Evolutionary conservation across 2,888 invertebrate species (phyloP).

Genomic region (Leptinotarsa haldemani): DNA sequence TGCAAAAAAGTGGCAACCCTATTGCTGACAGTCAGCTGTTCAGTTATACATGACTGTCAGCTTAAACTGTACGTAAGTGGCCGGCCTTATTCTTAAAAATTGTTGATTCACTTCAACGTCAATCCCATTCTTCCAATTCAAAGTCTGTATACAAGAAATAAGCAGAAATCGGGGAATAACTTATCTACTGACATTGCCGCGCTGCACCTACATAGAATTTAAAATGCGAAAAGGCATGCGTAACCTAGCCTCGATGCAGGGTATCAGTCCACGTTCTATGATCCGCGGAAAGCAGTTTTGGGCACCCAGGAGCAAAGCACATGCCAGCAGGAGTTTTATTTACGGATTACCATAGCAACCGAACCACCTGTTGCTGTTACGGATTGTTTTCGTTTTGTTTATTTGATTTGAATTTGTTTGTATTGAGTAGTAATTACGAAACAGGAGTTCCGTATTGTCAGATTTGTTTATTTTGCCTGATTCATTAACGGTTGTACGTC

Average conservation of each 20-base stretch:
- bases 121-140: too few relatives aligned
- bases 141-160: background rate
- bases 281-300: slow-evolving; percentile 45
- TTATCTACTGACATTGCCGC: background rate
- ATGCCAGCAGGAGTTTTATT: slow-evolving; percentile 37
- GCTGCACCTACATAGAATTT: slow-evolving; percentile 23
- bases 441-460: slow-evolving; percentile 14
- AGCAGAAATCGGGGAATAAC: background rate
- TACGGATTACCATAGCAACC: slow-evolving; percentile 43
- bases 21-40: too few relatives aligned
- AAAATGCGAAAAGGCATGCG: slow-evolving; percentile 30
- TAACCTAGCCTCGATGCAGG: slow-evolving; percentile 39
- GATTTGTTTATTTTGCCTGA: slow-evolving; percentile 16
- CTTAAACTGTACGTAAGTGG: too few relatives aligned
- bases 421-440: slow-evolving; percentile 14
- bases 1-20: too few relatives aligned
- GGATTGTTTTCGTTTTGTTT: slow-evolving; percentile 24
- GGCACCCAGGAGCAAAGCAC: slow-evolving; percentile 18
- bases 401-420: slow-evolving; percentile 25
- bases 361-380: slow-evolving; percentile 42
- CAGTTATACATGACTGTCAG: too few relatives aligned
- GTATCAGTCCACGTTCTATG: slow-evolving; percentile 30
- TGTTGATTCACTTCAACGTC: too few relatives aligned
- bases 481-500: slow-evolving; percentile 2
- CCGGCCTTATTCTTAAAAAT: too few relatives aligned